Percentiles rank a stretch among this genome's conserved stretches.
Conservation (phyloP, 2,113 vertebrate species). For the Chloroceryle aenea region DNA sequence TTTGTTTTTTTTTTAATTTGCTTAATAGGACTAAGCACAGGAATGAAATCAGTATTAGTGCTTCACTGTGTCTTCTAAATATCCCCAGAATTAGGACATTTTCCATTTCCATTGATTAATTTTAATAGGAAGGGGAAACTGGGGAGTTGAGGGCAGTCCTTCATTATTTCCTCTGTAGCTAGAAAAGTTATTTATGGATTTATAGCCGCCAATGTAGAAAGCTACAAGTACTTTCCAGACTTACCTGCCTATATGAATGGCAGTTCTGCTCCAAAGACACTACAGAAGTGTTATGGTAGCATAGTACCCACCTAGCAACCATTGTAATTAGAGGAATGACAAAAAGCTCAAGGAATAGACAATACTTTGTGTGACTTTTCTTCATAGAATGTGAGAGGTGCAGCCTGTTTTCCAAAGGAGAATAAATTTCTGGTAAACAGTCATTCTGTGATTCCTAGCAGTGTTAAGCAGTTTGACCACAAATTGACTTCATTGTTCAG, state of each 20-base stretch:
- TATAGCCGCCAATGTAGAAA: rapidly evolving
- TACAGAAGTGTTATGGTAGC: background rate
- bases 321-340: rapidly evolving
- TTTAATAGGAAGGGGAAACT: rapidly evolving
- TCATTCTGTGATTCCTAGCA: background rate
- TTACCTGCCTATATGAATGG: rapidly evolving
- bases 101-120: background rate
- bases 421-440: background rate
- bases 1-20: no score
- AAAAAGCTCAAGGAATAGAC: background rate
- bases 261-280: background rate
- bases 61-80: background rate
- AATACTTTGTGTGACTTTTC: background rate
- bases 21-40: background rate
- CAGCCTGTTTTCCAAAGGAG: background rate
- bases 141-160: rapidly evolving
- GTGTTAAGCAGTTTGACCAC: background rate
- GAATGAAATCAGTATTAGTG: background rate
- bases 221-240: background rate
- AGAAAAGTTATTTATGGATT: background rate
- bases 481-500: background rate
- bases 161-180: background rate
- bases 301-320: background rate
- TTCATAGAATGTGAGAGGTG: background rate
- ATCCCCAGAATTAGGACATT: background rate